Evolutionary conservation across 1,140 invertebrate species (phyloP), one percentile per base, ranked within the genome.

Genomic region (Chelonus insularis): DNA sequence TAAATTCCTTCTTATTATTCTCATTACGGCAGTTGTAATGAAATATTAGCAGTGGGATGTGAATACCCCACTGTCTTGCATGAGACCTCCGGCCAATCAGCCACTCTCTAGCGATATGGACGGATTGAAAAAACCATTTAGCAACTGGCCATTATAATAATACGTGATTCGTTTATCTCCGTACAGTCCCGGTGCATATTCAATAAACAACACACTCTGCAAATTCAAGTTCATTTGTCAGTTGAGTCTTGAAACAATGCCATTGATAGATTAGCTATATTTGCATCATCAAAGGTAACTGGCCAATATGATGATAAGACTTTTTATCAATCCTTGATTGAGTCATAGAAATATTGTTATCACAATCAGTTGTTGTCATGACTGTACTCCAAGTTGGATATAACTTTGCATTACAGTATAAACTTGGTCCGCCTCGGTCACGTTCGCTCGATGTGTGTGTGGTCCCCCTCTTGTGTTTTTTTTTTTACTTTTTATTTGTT

Each of bases 131-230:
- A 81, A 81, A 80, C 72, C 79, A 81, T 81, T 80, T 80, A 80
- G 78, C 78, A 80, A 79, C 77, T 80, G 78, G 76, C 77, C 73
- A 80, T 82, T 80, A 82, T 80, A 78, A 82, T 80, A 82, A 80
- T 82, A 79, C 79, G 79, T 79, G 78, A 80, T 81, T 81, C 79
- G 78, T 79, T 80, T 78, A 78, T 80, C 74, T 73, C 69, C 73
- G 72, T 72, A 73, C 73, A 73, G 69, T 74, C 45, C 16, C 9
- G 34, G 29, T 47, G 9, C n/a, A 45, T 8, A 34, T 21, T 57
- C 18, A 9, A 57, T 47, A 45, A 37, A 23, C n/a, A 47, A 29
- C 14, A n/a, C 3, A 29, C 7, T 29, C 25, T 29, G n/a, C n/a
- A n/a, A n/a, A n/a, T n/a, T n/a, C n/a, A n/a, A n/a, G n/a, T n/a